Percentiles rank a stretch among this genome's conserved stretches.
Conservation (phyloP, 2,888 invertebrate genomes). For the Sminthurides aquaticus region DNA sequence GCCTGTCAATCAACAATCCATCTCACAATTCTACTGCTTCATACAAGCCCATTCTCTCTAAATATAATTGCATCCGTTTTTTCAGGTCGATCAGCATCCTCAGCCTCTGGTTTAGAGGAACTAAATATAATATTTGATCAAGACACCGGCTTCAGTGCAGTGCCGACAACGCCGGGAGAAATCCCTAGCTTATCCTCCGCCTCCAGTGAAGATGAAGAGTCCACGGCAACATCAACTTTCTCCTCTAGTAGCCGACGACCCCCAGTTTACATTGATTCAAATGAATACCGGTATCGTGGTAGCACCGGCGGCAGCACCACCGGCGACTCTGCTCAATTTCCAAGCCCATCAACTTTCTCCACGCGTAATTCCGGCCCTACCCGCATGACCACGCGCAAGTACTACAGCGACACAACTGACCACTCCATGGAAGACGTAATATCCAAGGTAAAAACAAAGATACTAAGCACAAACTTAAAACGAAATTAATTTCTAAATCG, state of each 20-base stretch:
- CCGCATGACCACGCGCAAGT: slow-evolving; percentile 14
- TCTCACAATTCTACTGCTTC: too few relatives aligned
- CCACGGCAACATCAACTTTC: background rate
- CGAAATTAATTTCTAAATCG: background rate
- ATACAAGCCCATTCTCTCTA: too few relatives aligned
- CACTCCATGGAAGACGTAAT: slow-evolving; percentile 2
- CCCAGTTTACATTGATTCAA: background rate
- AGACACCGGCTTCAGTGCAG: background rate
- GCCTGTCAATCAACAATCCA: too few relatives aligned
- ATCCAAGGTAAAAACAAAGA: background rate
- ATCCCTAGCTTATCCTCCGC: background rate
- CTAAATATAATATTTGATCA: background rate
- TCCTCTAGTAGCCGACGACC: background rate
- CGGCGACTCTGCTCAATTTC: background rate
- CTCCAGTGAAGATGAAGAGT: background rate
- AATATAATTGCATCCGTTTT: too few relatives aligned
- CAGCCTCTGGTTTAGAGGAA: background rate
- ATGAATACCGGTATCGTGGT: background rate
- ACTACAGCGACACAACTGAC: slow-evolving; percentile 22
- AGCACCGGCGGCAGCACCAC: background rate
- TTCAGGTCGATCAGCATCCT: background rate
- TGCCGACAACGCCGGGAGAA: background rate
- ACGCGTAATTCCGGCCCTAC: background rate
- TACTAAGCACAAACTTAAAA: too few relatives aligned
- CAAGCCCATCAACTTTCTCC: background rate